These are phyloP conservation scores for Salticus scenicus DNA, from an alignment of 2,888 invertebrate genomes.

Conservation along the genomic window DNA sequence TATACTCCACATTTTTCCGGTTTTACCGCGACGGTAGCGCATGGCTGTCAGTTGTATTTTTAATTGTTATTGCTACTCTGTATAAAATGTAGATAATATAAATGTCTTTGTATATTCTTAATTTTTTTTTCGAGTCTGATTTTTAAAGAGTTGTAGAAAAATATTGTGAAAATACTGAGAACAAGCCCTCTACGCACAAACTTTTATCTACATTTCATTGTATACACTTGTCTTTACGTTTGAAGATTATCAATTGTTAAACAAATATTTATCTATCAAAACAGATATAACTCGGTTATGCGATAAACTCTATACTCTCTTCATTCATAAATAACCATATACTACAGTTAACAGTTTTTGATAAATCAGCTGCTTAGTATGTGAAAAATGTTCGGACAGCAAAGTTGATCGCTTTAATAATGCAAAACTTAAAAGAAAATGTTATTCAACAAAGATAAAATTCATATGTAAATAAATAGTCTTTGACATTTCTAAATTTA, in stretches of 20 bases:
- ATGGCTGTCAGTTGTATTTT: no score
- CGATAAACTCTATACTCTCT: not conserved
- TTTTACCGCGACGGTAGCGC: no score
- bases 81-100: no score
- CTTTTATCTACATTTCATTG: no score
- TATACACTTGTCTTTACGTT: no score
- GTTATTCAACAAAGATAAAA: not conserved
- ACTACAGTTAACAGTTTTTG: not conserved
- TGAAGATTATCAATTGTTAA: not conserved
- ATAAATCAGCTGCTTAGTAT: not conserved
- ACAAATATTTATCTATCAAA: constrained; percentile 2
- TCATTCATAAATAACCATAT: not conserved
- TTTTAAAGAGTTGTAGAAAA: no score
- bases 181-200: not conserved
- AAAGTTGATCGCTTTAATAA: not conserved
- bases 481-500: not conserved
- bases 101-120: no score
- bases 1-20: no score
- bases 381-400: not conserved
- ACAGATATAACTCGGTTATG: not conserved
- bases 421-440: not conserved
- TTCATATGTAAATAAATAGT: not conserved
- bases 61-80: no score
- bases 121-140: no score
- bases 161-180: no score